A percentile compares a stretch with the other conserved stretches of the same genome.
Evolutionary conservation across 2,797 vertebrate genomes (phyloP).

Genomic region (Petrocephalus schoutedeni): DNA sequence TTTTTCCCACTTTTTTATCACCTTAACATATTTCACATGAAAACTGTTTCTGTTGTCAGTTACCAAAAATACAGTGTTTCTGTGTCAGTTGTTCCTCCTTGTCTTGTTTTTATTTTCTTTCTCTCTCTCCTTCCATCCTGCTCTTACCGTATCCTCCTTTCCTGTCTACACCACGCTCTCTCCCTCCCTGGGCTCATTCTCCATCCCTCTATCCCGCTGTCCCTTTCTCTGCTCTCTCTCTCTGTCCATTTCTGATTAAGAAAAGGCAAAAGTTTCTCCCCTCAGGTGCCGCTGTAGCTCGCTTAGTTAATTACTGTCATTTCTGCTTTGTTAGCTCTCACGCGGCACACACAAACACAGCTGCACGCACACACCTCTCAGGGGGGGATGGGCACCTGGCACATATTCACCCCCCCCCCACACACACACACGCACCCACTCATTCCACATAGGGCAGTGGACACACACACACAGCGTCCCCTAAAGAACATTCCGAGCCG

Average conservation of each 20-base stretch:
- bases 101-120: background rate
- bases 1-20: background rate
- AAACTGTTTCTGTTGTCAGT: background rate
- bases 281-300: slow-evolving; percentile 28
- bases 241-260: slow-evolving; percentile 22
- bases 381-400: slow-evolving; percentile 59
- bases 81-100: background rate
- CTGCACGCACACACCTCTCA: slow-evolving; percentile 29
- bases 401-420: background rate
- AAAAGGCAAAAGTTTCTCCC: slow-evolving; percentile 9
- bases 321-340: slow-evolving; percentile 30
- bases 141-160: background rate
- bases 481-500: background rate
- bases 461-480: background rate
- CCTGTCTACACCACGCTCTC: slow-evolving; percentile 19
- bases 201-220: background rate
- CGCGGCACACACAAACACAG: slow-evolving; percentile 21
- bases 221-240: slow-evolving; percentile 6
- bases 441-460: background rate
- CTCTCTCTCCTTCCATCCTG: background rate
- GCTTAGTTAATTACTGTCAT: slow-evolving; percentile 40
- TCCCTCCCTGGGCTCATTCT: background rate
- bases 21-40: background rate
- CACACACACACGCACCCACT: background rate
- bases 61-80: background rate